These are phyloP conservation scores for Euzophera pinguis DNA, from an alignment of 2,888 invertebrate genomes.

Conservation along the genomic window DNA sequence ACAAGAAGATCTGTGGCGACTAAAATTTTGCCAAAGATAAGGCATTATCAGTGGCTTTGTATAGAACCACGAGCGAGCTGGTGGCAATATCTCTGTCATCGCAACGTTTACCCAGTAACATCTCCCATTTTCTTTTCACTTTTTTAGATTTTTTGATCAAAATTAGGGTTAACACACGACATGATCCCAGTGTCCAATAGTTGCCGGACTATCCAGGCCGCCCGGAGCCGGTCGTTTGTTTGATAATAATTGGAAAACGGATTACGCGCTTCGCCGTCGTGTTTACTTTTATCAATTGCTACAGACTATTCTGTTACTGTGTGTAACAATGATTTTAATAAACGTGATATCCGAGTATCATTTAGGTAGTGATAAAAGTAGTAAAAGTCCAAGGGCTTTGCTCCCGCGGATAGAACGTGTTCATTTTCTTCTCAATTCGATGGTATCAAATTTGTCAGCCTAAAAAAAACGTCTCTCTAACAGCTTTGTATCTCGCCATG, in stretches of 20 bases:
- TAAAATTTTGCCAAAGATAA: too few species aligned
- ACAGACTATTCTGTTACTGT: conserved; percentile 31
- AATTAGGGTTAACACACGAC: background rate
- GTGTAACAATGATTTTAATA: conserved; percentile 9
- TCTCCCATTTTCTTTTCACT: background rate
- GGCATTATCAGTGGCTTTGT: too few species aligned
- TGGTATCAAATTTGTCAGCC: too few species aligned
- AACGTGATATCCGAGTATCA: background rate
- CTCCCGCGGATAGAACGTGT: too few species aligned
- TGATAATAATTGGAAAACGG: conserved; percentile 58
- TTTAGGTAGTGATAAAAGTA: background rate
- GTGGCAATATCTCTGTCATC: too few species aligned
- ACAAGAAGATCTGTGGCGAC: too few species aligned
- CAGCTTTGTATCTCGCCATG: too few species aligned
- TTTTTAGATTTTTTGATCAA: background rate
- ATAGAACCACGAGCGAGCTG: too few species aligned
- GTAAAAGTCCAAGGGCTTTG: background rate
- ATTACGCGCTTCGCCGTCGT: conserved; percentile 40
- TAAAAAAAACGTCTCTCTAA: too few species aligned
- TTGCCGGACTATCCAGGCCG: background rate
- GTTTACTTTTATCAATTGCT: conserved; percentile 47
- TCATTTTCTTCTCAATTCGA: too few species aligned
- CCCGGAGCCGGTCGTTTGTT: conserved; percentile 31
- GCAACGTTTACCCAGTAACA: too few species aligned
- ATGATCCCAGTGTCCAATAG: background rate